Base-by-base conservation (phyloP, 1,140 invertebrate genomes). In the Mercenaria mercenaria region DNA sequence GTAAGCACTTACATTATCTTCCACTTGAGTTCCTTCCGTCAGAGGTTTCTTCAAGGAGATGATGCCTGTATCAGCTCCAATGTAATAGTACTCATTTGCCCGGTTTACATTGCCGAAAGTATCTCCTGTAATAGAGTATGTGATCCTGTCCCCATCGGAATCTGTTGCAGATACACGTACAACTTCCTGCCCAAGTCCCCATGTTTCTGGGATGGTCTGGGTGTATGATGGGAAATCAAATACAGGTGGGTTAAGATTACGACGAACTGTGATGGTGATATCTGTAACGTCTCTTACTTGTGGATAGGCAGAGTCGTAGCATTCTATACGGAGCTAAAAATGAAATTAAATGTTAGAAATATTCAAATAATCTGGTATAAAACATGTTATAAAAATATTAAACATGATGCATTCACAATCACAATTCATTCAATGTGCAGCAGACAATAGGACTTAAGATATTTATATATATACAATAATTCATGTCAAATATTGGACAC, bases 171-270 rank as follows among this genome's bases (percentile, higher is more conserved):
- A 96, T 37, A 99, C 98, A 95, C 97, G 97, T 39, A 97, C 97
- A 39, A 99, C 97, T 85, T 97, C 97, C 91, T 97, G 97, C 94
- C 98, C 85, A 11, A 92, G 97, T 0, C 97, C 97, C 50, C 97
- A 96, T 95, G 98, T 99, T 96, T 99, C 98, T 6, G 98, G 98
- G 23, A 99, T 97, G 47, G 96, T 97, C 1, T 97, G 97, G 93
- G 97, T 97, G 91, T 99, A 98, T 2, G 97, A 96, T 89, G 97
- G 97, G 2, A 89, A 84, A 0, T 6, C 56, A 79, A 94, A 94
- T 2, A 72, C 41, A 6, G 97, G 96, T 26, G 96, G 96, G 20
- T 97, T 97, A 1, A 96, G 96, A 20, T 98, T 97, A 93, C 98
- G 98, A 79, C 98, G 97, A 15, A 99, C 98, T 92, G 97, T 98